Evolutionary conservation across 2,888 invertebrate species (phyloP), one percentile per base, ranked within the genome.

Genomic region (Netelia virgata): DNA sequence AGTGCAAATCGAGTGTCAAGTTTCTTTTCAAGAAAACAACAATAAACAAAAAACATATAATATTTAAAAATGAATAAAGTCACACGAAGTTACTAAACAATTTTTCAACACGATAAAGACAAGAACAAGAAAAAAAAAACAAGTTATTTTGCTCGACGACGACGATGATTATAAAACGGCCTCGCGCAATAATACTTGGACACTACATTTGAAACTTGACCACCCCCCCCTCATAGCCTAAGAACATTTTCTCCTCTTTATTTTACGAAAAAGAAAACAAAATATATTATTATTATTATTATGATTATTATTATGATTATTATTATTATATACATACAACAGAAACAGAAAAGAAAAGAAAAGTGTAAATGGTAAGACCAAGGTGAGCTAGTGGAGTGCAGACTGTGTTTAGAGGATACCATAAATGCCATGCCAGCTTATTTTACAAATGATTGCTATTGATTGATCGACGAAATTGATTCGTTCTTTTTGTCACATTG

Each of bases 391-490:
- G 93, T 93, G 93, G 93, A 93, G 93, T 93, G 93, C 93, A 93
- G 93, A 93, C 93, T 93, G 93, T 93, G 93, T 93, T 93, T 93
- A 92, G 93, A 93, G 93, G 93, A 93, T 93, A 93, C 92, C 93
- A 93, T 91, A 92, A 82, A 84, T 91, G 91, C 92, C 91, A 92
- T 92, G 92, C 92, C 92, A 93, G 92, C 92, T 92, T 92, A 88
- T 90, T 92, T 92, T 88, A 91, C 88, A 89, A 90, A 87, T 88
- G 82, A 83, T 77, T 73, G 83, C 75, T 80, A 86, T 84, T 85
- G 66, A 84, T 87, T 85, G 57, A 76, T 36, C 66, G 57, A 77
- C 82, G 75, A 78, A 78, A 74, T 82, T 89, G 84, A 85, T 78
- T 82, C 68, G 85, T 83, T 55, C 18, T 55, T 55, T 50, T 55